Percentiles rank a stretch among this genome's conserved stretches.
phyloP scores from a whole-genome alignment of 1,140 invertebrate genomes.

The Drosophila guanche region DNA sequence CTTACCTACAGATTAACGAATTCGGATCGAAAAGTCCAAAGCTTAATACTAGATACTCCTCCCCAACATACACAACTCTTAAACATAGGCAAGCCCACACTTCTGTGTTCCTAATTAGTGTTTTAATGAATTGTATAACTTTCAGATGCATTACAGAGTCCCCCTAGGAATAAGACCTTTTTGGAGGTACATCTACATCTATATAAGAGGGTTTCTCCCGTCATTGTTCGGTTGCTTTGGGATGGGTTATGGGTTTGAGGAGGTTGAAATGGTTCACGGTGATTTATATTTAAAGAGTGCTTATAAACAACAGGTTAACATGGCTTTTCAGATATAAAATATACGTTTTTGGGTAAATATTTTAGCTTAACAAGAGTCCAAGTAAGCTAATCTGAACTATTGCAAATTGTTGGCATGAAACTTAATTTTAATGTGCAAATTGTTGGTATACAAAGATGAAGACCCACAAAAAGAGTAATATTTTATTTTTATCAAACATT shows the following conservation, averaged over 20 bases:
- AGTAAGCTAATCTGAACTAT: conserved; percentile 5
- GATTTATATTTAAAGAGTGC: conserved; percentile 25
- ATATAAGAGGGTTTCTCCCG: not conserved
- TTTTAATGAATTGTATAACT: conserved; percentile 26
- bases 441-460: conserved; percentile 35
- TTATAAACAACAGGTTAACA: not conserved
- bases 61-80: conserved; percentile 12
- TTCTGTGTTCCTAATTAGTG: conserved; percentile 64
- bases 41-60: conserved; percentile 21
- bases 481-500: conserved; percentile 47
- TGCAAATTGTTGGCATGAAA: conserved; percentile 27
- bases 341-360: conserved; percentile 21
- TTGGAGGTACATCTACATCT: conserved; percentile 6
- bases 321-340: conserved; percentile 32
- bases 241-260: conserved; percentile 47
- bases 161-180: conserved; percentile 31
- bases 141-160: conserved; percentile 45
- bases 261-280: conserved; percentile 11
- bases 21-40: conserved; percentile 29
- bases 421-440: conserved; percentile 32
- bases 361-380: conserved; percentile 32
- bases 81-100: conserved; percentile 38
- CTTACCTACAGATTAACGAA: conserved; percentile 17
- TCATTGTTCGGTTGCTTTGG: conserved; percentile 23
- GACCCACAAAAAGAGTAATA: conserved; percentile 24